Conservation (phyloP, 2,888 invertebrate genomes). For the Halictus quadricinctus region DNA sequence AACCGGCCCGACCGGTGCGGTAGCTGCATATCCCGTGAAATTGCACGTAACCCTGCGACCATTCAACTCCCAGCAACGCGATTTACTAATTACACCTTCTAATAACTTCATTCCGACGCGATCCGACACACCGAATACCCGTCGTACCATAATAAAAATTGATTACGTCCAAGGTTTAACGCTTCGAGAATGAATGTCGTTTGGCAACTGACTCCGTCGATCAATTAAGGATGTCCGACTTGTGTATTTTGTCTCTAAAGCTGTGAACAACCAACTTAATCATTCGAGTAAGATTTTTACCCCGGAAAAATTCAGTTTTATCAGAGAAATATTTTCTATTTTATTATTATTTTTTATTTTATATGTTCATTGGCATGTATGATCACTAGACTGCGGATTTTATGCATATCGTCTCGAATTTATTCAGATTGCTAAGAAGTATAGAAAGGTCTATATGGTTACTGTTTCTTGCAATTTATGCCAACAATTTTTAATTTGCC, state of each 20-base stretch:
- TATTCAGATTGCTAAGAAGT: too few species aligned
- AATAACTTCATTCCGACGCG: constrained; percentile 35
- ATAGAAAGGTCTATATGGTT: too few species aligned
- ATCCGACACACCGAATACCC: background rate
- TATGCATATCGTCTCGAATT: background rate
- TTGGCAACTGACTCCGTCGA: background rate
- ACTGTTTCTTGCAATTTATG: too few species aligned
- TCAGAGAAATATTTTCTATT: too few species aligned
- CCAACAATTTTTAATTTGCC: too few species aligned
- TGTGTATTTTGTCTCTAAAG: background rate
- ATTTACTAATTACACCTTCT: constrained; percentile 39
- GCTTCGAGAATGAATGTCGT: background rate
- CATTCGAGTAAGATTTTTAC: background rate
- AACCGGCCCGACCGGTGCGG: constrained; percentile 20
- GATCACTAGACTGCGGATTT: background rate
- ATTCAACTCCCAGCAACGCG: constrained; percentile 6
- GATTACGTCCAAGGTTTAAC: background rate
- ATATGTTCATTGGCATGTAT: background rate
- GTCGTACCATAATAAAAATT: background rate
- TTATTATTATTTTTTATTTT: too few species aligned
- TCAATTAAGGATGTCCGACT: background rate
- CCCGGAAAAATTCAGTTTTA: background rate
- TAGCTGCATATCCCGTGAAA: constrained; percentile 35
- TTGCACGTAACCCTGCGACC: constrained; percentile 6
- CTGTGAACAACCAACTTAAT: background rate